Conservation (phyloP, 2,113 vertebrate species). For the Lophius piscatorius region DNA sequence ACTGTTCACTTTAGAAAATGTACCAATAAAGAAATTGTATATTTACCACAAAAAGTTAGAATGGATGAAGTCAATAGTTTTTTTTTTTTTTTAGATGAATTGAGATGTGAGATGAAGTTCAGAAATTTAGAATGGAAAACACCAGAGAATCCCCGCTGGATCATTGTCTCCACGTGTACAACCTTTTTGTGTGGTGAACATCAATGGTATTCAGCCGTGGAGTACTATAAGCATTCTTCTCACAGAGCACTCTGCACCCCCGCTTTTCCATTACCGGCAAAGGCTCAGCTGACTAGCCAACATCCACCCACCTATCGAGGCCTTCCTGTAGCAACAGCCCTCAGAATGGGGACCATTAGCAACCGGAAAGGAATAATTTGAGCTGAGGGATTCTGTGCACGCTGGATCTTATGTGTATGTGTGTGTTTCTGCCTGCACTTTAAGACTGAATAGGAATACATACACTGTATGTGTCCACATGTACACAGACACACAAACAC, state of each 20-base stretch:
- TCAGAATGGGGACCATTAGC: constrained; percentile 62
- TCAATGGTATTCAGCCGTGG: constrained; percentile 26
- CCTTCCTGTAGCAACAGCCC: constrained; percentile 47
- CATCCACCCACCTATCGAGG: constrained; percentile 50
- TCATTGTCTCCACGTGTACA: constrained; percentile 52
- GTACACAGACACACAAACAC: constrained; percentile 12
- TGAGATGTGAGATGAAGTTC: constrained; percentile 11
- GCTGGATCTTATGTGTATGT: constrained; percentile 34
- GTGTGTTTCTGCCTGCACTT: constrained; percentile 6
- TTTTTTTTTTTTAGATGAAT: constrained; percentile 19
- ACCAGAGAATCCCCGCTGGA: constrained; percentile 9
- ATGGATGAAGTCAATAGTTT: constrained; percentile 27
- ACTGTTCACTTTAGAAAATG: constrained; percentile 37
- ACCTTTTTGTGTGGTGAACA: constrained; percentile 59
- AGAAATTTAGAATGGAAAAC: constrained; percentile 33
- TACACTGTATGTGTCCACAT: constrained; percentile 10
- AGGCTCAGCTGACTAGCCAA: constrained; percentile 67
- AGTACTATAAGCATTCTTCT: constrained; percentile 71
- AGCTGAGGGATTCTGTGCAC: constrained; percentile 27
- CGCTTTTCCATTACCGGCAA: constrained; percentile 73
- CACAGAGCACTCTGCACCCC: constrained; percentile 53
- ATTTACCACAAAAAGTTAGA: constrained; percentile 10
- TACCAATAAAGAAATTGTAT: constrained; percentile 29
- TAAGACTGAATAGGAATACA: constrained; percentile 14
- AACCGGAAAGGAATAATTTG: constrained; percentile 65